Base-by-base conservation (phyloP, 2,888 invertebrate species). In the Cybosia mesomella region DNA sequence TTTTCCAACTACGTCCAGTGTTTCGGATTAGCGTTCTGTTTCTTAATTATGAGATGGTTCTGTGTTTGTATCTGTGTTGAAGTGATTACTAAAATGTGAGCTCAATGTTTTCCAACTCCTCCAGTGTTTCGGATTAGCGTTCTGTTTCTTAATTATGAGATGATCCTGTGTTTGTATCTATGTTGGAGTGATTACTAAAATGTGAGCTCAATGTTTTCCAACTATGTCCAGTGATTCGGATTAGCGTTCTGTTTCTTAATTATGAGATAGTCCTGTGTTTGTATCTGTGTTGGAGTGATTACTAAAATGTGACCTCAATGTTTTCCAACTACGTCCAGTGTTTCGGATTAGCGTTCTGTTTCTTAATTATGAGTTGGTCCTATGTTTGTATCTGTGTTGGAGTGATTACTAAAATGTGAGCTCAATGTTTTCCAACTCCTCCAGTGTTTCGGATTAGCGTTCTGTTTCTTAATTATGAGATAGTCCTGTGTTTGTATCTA, bases 391-490 rank as follows among this genome's bases (percentile, higher is more conserved):
- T 39, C 13, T 43, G 43, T 49, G 49, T 49, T 49, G 9, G 8
- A 8, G 49, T 49, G n/a, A n/a, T 49, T 18, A 49, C 8, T 49
- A 2, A 49, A 49, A n/a, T 71, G 70, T 57, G 53, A 66, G 64
- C n/a, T 62, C 65, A 60, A 24, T 58, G 76, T 70, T 67, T 79
- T 79, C 81, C 81, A 73, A 63, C 67, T 69, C n/a, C n/a, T n/a
- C n/a, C 22, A 60, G n/a, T n/a, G 53, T 53, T 53, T 53, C n/a
- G n/a, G n/a, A 53, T n/a, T 53, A n/a, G 39, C 11, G 7, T 39
- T 9, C 39, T 39, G 7, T 39, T 9, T 39, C n/a, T n/a, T n/a
- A n/a, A n/a, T n/a, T n/a, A n/a, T n/a, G n/a, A n/a, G n/a, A n/a
- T n/a, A n/a, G n/a, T n/a, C n/a, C n/a, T n/a, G n/a, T n/a, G n/a